These are phyloP conservation scores for Stegostoma tigrinum DNA, from an alignment of 2,113 vertebrate genomes.

Conservation along the genomic window DNA sequence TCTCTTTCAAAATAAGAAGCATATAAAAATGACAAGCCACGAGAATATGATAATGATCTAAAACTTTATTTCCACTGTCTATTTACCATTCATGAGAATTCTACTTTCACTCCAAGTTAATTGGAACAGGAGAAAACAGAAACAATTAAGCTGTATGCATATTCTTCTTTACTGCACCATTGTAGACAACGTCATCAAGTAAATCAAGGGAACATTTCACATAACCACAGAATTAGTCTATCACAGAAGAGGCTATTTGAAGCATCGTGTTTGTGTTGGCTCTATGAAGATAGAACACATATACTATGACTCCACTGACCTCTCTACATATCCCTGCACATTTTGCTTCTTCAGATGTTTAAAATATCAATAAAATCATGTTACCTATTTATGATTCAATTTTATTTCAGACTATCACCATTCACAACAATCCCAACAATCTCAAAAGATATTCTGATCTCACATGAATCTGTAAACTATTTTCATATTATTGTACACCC, in stretches of 20 bases:
- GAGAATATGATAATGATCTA: neutral
- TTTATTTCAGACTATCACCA: neutral
- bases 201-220: neutral
- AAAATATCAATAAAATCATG: too few relatives aligned
- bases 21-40: neutral
- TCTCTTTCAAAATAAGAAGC: neutral
- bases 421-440: neutral
- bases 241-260: too few relatives aligned
- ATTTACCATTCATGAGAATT: neutral
- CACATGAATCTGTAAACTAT: neutral
- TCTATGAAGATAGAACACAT: too few relatives aligned
- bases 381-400: neutral
- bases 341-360: too few relatives aligned
- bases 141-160: neutral
- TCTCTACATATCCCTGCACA: too few relatives aligned
- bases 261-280: too few relatives aligned
- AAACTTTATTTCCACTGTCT: neutral
- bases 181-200: neutral
- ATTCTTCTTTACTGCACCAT: neutral
- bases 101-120: neutral
- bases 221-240: too few relatives aligned
- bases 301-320: too few relatives aligned
- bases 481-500: neutral
- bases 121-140: neutral
- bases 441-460: neutral